Evolutionary conservation across 2,797 vertebrate species (phyloP).

Genomic region (Lagodon rhomboides): DNA sequence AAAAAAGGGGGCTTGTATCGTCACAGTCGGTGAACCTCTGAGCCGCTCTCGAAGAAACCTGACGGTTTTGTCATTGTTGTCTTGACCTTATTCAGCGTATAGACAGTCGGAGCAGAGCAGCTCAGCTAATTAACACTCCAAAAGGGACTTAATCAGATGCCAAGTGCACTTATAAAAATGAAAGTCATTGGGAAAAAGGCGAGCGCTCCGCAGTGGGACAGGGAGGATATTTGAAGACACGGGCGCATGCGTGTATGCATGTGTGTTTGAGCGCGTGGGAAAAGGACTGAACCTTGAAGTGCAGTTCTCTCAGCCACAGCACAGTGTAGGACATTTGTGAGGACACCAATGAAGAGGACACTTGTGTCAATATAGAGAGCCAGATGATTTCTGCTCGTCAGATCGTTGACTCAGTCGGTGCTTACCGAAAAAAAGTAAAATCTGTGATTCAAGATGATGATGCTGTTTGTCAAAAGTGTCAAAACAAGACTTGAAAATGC

Average conservation of each 20-base stretch:
- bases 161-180: constrained; percentile 82
- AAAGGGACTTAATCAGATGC: constrained; percentile 81
- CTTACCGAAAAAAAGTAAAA: not conserved
- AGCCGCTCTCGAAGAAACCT: constrained; percentile 56
- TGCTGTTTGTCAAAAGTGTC: not conserved
- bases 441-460: not conserved
- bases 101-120: constrained; percentile 64
- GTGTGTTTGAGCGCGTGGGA: not conserved
- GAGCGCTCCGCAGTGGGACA: constrained; percentile 37
- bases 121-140: constrained; percentile 77
- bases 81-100: constrained; percentile 71
- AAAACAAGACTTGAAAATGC: not conserved
- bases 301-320: not conserved
- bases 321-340: constrained; percentile 1
- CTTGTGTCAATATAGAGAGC: not conserved
- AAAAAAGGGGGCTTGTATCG: not conserved
- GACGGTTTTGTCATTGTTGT: constrained; percentile 73
- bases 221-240: constrained; percentile 47
- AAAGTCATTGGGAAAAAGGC: constrained; percentile 75
- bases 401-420: not conserved
- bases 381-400: not conserved
- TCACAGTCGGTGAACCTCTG: constrained; percentile 36
- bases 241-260: not conserved
- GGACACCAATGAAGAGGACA: not conserved
- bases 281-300: not conserved